phyloP scores from a whole-genome alignment of 2,888 invertebrate genomes.

The Anoplius nigerrimus region DNA sequence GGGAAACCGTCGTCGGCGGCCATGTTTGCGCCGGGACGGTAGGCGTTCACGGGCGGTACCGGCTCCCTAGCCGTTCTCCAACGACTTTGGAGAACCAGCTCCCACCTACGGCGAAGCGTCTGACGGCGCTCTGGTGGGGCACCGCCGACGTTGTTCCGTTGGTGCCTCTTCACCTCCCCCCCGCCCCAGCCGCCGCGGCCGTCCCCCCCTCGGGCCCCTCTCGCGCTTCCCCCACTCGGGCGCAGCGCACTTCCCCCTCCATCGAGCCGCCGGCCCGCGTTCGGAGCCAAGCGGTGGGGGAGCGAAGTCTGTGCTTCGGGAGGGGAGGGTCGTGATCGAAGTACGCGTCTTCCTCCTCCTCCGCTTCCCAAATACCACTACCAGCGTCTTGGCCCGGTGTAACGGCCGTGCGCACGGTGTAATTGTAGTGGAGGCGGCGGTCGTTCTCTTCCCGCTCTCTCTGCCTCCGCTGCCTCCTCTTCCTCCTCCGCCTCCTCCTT shows the following conservation, averaged over 20 bases:
- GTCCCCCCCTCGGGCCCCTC: conserved; percentile 23
- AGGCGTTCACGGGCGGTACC: conserved; percentile 70
- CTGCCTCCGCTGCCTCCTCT: conserved; percentile 13
- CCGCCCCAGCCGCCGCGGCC: conserved; percentile 32
- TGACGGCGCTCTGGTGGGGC: conserved; percentile 54
- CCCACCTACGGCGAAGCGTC: conserved; percentile 54
- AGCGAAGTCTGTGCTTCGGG: conserved; percentile 11
- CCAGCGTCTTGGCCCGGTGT: no score
- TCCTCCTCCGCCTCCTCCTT: conserved; percentile 6
- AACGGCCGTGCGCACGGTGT: conserved; percentile 3
- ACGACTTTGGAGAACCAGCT: conserved; percentile 65
- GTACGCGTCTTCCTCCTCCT: conserved; percentile 41
- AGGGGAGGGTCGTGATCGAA: conserved; percentile 39
- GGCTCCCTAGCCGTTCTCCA: conserved; percentile 60
- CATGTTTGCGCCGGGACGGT: conserved; percentile 74
- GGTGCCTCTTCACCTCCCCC: conserved; percentile 42
- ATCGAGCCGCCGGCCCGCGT: conserved; percentile 11
- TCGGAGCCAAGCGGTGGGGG: conserved; percentile 4
- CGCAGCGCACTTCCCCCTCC: conserved; percentile 14
- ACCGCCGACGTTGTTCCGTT: conserved; percentile 47
- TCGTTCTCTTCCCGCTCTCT: conserved; percentile 34
- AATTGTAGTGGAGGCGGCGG: not conserved
- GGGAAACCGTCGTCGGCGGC: conserved; percentile 60
- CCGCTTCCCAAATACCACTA: conserved; percentile 39
- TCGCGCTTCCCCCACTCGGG: conserved; percentile 10